Conservation (phyloP, 2,113 vertebrate genomes). For the Aphyosemion australe region DNA sequence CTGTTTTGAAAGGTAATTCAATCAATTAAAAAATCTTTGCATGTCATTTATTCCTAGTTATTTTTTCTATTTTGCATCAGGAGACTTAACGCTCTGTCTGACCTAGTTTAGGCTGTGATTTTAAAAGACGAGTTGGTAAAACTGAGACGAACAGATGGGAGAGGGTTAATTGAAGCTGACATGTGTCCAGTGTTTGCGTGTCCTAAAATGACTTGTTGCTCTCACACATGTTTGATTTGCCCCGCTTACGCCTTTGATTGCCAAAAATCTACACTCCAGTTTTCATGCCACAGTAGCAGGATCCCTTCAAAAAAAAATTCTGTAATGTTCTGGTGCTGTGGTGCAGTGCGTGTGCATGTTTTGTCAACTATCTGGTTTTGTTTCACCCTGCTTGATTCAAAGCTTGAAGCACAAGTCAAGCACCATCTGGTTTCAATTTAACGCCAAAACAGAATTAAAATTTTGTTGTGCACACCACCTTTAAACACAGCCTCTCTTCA, state of each 20-base stretch:
- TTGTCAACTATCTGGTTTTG: background rate
- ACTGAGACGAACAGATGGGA: slow-evolving; percentile 57
- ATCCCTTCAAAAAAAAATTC: too few relatives aligned
- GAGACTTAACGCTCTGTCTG: slow-evolving; percentile 24
- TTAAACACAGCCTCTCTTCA: too few relatives aligned
- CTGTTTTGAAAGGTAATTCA: slow-evolving; percentile 43
- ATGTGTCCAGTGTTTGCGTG: slow-evolving; percentile 62
- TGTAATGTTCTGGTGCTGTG: background rate
- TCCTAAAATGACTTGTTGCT: slow-evolving; percentile 53
- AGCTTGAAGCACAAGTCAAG: background rate
- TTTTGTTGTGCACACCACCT: background rate
- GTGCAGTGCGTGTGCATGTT: background rate
- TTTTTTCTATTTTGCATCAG: background rate
- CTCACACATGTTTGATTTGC: slow-evolving; percentile 53
- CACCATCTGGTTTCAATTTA: background rate
- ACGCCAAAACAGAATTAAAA: background rate
- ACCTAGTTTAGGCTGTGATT: slow-evolving; percentile 44
- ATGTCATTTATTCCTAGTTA: slow-evolving; percentile 1
- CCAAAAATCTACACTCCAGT: too few relatives aligned
- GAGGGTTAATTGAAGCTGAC: slow-evolving; percentile 70
- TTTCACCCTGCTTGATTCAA: background rate
- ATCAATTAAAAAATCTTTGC: slow-evolving; percentile 3
- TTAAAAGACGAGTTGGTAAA: slow-evolving; percentile 18
- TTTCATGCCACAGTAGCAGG: too few relatives aligned
- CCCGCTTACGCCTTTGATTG: background rate